A percentile compares a stretch with the other conserved stretches of the same genome.
phyloP scores from a whole-genome alignment of 2,888 invertebrate species.

The Bimastos eiseni region DNA sequence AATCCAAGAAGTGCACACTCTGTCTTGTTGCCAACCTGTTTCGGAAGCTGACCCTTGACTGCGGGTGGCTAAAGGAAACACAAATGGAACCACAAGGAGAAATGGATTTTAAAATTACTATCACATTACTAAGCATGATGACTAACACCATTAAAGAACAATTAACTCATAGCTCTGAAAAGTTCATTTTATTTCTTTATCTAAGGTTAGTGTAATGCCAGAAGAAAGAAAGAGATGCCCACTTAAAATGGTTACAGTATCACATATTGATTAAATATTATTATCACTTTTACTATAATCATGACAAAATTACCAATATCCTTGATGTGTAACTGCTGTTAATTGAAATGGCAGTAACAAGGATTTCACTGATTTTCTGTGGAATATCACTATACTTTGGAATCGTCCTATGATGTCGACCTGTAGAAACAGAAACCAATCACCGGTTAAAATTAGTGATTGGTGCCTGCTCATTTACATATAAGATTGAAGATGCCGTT shows the following conservation, averaged over 20 bases:
- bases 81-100: background rate
- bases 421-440: slow-evolving; percentile 23
- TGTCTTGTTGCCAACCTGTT: slow-evolving; percentile 99
- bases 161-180: too few relatives aligned
- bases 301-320: slow-evolving; percentile 74
- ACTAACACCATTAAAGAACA: background rate
- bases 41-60: slow-evolving; percentile 50
- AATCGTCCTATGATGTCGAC: slow-evolving; percentile 72
- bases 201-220: background rate
- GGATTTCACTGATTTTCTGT: slow-evolving; percentile 76
- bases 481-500: background rate
- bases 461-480: background rate
- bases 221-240: background rate
- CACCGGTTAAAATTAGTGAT: background rate
- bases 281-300: background rate
- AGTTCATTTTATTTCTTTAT: too few relatives aligned
- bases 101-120: background rate
- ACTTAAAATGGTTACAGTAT: background rate
- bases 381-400: slow-evolving; percentile 86
- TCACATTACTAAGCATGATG: background rate
- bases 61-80: slow-evolving; percentile 47
- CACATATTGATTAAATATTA: background rate
- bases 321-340: slow-evolving; percentile 97
- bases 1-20: slow-evolving; percentile 97
- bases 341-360: slow-evolving; percentile 84